Percentiles rank a stretch among this genome's conserved stretches.
Conservation (phyloP, 2,113 vertebrate species). For the Labrus mixtus region DNA sequence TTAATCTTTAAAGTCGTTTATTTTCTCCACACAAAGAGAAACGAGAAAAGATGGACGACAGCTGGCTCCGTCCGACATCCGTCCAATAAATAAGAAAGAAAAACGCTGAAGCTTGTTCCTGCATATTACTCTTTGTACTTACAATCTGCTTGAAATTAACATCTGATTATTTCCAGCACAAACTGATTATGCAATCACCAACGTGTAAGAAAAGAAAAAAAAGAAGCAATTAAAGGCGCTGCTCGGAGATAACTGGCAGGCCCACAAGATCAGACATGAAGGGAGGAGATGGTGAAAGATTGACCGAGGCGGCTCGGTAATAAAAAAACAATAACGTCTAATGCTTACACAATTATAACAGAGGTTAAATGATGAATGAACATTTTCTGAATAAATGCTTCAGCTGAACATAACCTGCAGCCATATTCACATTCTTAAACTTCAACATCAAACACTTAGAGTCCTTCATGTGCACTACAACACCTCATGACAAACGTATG, state of each 20-base stretch:
- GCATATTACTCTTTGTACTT: neutral
- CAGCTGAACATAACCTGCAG: neutral
- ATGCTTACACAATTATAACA: too few relatives aligned
- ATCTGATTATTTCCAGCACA: neutral
- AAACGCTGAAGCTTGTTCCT: neutral
- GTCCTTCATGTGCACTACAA: neutral
- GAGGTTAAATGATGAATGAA: neutral
- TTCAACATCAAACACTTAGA: neutral
- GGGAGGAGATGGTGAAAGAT: neutral
- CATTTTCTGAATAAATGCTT: neutral
- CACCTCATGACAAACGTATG: too few relatives aligned
- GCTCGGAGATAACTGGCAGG: neutral
- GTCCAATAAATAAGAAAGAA: neutral
- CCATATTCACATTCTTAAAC: too few relatives aligned
- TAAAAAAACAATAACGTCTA: neutral
- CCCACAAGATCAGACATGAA: neutral
- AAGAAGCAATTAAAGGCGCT: neutral
- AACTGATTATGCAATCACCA: neutral
- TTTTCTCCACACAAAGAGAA: too few relatives aligned
- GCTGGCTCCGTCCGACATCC: neutral
- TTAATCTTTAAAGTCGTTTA: neutral
- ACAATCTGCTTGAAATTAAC: constrained; percentile 1
- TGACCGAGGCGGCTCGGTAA: neutral
- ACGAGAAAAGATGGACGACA: neutral
- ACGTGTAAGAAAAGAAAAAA: neutral